Evolutionary conservation across 2,888 invertebrate genomes (phyloP), one percentile per base, ranked within the genome.

Genomic region (Sericinus montela): DNA sequence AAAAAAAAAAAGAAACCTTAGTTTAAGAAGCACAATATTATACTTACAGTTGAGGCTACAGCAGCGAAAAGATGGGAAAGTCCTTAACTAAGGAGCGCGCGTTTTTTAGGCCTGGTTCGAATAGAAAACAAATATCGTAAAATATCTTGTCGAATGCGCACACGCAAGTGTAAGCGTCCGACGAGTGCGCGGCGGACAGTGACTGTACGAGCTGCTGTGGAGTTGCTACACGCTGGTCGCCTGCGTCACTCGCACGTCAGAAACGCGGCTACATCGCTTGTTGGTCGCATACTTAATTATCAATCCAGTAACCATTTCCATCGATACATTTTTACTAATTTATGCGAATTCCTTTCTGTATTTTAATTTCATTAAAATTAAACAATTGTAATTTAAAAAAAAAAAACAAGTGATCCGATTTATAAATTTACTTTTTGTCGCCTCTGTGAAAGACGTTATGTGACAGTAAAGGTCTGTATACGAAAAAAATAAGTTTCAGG

Each of bases 101-200:
- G 56, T 46, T 45, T 19, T 19, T 45, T 35, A 37, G 65, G 66
- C 72, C 79, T 58, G 8, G 9, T 41, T 65, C 72, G 82, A 85
- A 83, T 83, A 81, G 75, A 74, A 57, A 81, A 78, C 19, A 19
- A 19, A 19, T 19, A 58, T 66, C 72, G 67, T 63, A 61, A 67
- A 67, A 71, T 81, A 75, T 80, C 81, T 81, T 81, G 80, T 79
- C 56, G 61, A 56, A 56, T 65, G 65, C 58, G 69, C 72, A 67
- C 65, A 70, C 75, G 69, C 73, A 68, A 65, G 69, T 71, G 71
- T 72, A 68, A 65, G 69, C 70, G 71, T 67, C 68, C 70, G 67
- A 63, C 68, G 65, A 65, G 69, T 60, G 69, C 72, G 69, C 67
- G 72, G 65, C 72, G 63, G 66, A 65, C 67, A 67, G 65, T 66